Evolutionary conservation across 2,797 vertebrate species (phyloP).

Genomic region (Steatocranus sp.): DNA sequence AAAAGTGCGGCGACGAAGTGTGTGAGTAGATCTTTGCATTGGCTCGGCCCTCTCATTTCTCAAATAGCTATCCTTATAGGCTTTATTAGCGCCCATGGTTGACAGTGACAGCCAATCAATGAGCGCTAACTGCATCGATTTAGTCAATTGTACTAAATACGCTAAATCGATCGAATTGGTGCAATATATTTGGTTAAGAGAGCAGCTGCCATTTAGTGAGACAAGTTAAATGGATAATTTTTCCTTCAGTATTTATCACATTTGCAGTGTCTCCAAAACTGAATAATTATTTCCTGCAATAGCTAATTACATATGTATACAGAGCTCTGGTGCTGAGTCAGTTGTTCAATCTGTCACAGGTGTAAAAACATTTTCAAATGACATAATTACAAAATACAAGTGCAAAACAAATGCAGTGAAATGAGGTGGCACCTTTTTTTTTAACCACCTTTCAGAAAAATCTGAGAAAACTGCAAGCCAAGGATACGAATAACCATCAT

Average conservation of each 20-base stretch:
- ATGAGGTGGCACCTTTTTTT: neutral
- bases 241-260: neutral
- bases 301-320: neutral
- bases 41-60: neutral
- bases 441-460: neutral
- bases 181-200: neutral
- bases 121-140: conserved; percentile 9
- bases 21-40: neutral
- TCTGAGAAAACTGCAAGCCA: neutral
- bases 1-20: neutral
- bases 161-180: neutral
- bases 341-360: neutral
- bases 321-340: neutral
- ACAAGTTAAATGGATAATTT: conserved; percentile 9
- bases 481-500: neutral
- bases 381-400: neutral
- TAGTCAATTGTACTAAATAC: conserved; percentile 6
- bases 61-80: neutral
- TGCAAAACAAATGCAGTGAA: neutral
- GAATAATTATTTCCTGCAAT: conserved; percentile 4
- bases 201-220: neutral
- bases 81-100: neutral
- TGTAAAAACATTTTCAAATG: neutral
- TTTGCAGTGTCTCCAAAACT: neutral
- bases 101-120: conserved; percentile 29